These are phyloP conservation scores for Trichonephila clavata DNA, from an alignment of 1,140 invertebrate genomes.

Conservation along the genomic window DNA sequence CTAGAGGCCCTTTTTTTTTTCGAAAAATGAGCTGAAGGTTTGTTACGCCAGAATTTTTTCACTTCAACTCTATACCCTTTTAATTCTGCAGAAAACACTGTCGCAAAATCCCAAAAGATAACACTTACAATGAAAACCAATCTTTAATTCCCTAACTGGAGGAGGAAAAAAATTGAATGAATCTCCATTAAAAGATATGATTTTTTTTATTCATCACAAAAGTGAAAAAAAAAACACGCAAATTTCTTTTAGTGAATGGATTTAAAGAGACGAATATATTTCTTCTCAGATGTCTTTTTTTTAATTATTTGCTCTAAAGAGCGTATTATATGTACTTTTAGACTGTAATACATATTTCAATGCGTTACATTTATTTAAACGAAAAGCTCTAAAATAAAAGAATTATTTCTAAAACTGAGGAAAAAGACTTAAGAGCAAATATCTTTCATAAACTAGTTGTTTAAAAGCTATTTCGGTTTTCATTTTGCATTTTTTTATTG, in stretches of 20 bases:
- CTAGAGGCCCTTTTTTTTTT: background rate
- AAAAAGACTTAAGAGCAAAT: too few species aligned
- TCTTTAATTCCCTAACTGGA: background rate
- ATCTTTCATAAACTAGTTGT: too few species aligned
- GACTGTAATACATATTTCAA: background rate
- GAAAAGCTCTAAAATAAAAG: too few species aligned
- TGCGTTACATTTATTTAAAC: background rate
- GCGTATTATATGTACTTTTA: background rate
- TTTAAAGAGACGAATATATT: background rate
- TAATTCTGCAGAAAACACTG: background rate
- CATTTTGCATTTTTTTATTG: background rate
- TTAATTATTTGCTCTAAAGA: background rate
- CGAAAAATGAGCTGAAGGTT: background rate
- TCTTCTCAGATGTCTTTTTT: background rate
- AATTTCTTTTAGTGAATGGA: background rate
- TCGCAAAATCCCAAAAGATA: background rate
- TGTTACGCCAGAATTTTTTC: background rate
- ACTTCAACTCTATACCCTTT: background rate
- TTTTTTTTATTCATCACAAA: background rate
- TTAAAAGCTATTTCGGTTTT: too few species aligned
- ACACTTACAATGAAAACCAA: conserved; percentile 3
- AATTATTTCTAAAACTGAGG: too few species aligned
- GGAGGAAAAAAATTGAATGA: background rate
- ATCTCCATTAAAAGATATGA: background rate
- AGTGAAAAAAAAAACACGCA: background rate